phyloP scores from a whole-genome alignment of 2,888 invertebrate species.

The Tanytarsus gracilentus region DNA sequence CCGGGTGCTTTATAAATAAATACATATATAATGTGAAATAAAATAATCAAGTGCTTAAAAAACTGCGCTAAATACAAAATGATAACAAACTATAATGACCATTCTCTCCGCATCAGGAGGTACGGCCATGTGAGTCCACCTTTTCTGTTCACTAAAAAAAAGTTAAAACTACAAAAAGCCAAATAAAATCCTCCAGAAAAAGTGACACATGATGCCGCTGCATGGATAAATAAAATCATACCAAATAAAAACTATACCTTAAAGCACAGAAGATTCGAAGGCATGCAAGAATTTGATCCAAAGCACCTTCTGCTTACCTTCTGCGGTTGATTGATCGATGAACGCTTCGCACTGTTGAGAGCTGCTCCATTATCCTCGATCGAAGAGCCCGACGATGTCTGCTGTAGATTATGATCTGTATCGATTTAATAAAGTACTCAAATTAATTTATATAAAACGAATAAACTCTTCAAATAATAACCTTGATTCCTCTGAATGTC shows the following conservation, averaged over 20 bases:
- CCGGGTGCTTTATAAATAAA: background rate
- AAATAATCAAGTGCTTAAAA: too few species aligned
- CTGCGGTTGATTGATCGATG: constrained; percentile 35
- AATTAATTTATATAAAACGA: background rate
- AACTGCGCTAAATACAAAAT: too few species aligned
- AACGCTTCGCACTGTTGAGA: constrained; percentile 32
- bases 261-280: constrained; percentile 74
- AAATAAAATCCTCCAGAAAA: too few species aligned
- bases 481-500: constrained; percentile 43
- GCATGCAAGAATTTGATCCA: constrained; percentile 74
- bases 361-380: constrained; percentile 20
- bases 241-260: constrained; percentile 54
- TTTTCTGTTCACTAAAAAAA: too few species aligned
- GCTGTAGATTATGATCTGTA: constrained; percentile 29
- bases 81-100: too few species aligned
- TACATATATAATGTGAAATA: background rate
- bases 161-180: too few species aligned
- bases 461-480: constrained; percentile 31
- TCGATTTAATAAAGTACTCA: background rate
- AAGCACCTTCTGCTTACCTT: constrained; percentile 60
- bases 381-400: constrained; percentile 31
- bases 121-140: too few species aligned
- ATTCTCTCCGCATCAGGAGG: too few species aligned
- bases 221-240: constrained; percentile 33
- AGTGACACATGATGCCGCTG: background rate